Base-by-base conservation (phyloP, 2,113 vertebrate species). In the Andinoacara biseriatus region DNA sequence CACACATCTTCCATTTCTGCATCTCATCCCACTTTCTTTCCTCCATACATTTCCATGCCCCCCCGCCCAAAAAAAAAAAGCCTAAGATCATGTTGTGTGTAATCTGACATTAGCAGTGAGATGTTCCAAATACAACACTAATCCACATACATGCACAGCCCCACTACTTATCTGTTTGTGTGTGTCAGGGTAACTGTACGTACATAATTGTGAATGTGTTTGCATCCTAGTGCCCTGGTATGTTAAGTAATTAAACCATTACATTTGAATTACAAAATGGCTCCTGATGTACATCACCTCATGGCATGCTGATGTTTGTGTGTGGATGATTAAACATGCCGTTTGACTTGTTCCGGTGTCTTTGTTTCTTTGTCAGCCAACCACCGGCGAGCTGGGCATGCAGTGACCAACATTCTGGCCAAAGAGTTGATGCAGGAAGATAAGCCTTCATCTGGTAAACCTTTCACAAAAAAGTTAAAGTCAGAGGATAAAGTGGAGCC, bases 381-480 rank as follows among this genome's bases (percentile, higher is more conserved):
- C 90, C 95, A 96, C 90, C 94, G 96, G 91, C 94, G 96, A 93
- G 95, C 95, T 29, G 97, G 96, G 59, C 96, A 96, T 78, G 96
- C 96, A 58, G 95, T 97, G 92, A 97, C 97, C 20, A 96, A 95
- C 87, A 88, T 97, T 82, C 95, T 98, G 83, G 97, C 96, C 91
- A 96, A 97, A 67, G 97, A 97, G 91, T 92, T 97, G 91, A 95
- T 95, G 87, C 96, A 96, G 91, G 97, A 97, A 2, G 95, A 96
- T 10, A 5, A 86, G 1, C 79, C 91, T 43, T 61, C 88, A 11
- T 86, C 88, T 43, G 2, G 91, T 82, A 86, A 84, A 76, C 0
- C 60, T 22, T 1, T 24, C 29, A 85, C 90, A 40, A 87, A 93
- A 72, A 76, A 92, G 26, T 29, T 52, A 2, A 4, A 93, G 31